Conservation (phyloP, 2,888 invertebrate species). For the Cybosia mesomella region DNA sequence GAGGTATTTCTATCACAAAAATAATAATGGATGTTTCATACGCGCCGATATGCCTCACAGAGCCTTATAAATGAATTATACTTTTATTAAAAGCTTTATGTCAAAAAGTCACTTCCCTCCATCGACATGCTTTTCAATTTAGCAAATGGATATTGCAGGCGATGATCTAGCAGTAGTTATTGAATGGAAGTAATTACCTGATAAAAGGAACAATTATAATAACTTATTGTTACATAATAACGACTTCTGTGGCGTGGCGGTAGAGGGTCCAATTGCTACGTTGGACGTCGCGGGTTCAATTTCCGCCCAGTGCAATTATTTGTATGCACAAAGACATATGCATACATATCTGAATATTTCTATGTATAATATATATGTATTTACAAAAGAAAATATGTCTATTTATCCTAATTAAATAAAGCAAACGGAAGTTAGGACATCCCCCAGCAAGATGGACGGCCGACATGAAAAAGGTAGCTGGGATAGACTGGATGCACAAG, state of each 20-base stretch:
- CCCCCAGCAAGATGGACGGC: too few relatives aligned
- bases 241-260: background rate
- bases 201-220: background rate
- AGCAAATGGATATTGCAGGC: conserved; percentile 3
- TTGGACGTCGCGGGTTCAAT: background rate
- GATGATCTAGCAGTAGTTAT: background rate
- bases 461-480: too few relatives aligned
- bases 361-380: too few relatives aligned
- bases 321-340: too few relatives aligned
- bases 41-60: background rate
- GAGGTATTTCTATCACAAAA: background rate
- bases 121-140: conserved; percentile 7
- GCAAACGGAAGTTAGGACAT: too few relatives aligned
- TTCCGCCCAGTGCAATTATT: background rate
- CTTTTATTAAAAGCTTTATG: background rate
- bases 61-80: background rate
- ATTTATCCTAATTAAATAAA: too few relatives aligned
- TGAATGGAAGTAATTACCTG: background rate
- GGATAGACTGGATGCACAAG: too few relatives aligned
- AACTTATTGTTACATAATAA: background rate
- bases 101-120: background rate
- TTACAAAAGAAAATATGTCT: too few relatives aligned
- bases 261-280: background rate
- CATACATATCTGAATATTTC: too few relatives aligned
- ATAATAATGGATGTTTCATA: conserved; percentile 4